Conservation (phyloP, 35 echinoderm and acorn worm species). For the Lytechinus variegatus region DNA sequence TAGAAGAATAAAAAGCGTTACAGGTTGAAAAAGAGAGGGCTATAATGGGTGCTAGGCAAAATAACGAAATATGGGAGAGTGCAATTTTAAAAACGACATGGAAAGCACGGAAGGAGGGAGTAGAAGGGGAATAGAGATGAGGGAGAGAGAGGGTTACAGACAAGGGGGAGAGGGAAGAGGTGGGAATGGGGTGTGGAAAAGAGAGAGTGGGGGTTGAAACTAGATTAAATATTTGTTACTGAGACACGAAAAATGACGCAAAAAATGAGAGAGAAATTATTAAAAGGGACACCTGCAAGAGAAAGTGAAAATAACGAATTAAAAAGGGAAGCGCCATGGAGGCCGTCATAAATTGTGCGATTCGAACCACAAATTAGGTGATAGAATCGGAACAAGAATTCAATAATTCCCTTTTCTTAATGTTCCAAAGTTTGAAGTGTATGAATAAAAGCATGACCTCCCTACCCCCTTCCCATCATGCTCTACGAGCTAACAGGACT, state of each 20-base stretch:
- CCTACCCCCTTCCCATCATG: not conserved
- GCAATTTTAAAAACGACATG: too few species aligned
- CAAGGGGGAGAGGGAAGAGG: not conserved
- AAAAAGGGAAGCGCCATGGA: not conserved
- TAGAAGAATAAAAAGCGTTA: too few species aligned
- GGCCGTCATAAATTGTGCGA: not conserved
- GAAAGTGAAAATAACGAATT: not conserved
- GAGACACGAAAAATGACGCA: not conserved
- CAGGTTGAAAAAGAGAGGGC: too few species aligned
- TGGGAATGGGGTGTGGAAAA: not conserved
- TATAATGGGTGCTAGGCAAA: too few species aligned
- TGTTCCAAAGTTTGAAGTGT: too few species aligned
- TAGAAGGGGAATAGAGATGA: not conserved
- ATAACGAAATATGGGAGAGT: too few species aligned
- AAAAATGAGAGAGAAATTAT: not conserved
- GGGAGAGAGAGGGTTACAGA: not conserved
- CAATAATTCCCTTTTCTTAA: too few species aligned
- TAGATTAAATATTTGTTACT: not conserved
- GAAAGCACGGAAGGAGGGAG: not conserved
- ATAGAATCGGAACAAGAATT: too few species aligned
- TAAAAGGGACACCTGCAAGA: not conserved
- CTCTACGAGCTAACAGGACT: not conserved
- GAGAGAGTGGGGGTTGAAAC: not conserved
- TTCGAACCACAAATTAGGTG: too few species aligned
- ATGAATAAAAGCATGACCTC: not conserved